phyloP scores from a whole-genome alignment of 2,888 invertebrate genomes.

The Clistopyga incitator region DNA sequence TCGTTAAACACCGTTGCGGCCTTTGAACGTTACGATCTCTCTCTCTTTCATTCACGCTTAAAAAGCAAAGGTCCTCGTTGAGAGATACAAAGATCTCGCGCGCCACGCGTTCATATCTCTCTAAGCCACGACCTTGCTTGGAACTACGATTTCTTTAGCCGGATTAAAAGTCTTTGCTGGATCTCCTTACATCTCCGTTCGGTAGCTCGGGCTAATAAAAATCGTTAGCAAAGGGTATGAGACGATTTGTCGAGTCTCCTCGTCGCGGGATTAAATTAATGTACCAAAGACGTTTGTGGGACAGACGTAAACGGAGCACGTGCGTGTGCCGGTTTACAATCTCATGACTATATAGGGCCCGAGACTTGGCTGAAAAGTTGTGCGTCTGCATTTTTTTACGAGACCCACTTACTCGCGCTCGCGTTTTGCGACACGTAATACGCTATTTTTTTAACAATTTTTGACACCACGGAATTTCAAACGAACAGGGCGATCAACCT shows the following conservation, averaged over 20 bases:
- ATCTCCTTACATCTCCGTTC: constrained; percentile 47
- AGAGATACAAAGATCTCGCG: constrained; percentile 42
- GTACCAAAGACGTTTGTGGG: constrained; percentile 27
- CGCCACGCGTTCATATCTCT: constrained; percentile 55
- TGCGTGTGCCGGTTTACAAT: constrained; percentile 58
- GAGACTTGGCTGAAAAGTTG: constrained; percentile 43
- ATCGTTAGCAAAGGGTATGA: neutral
- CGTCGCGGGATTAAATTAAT: neutral
- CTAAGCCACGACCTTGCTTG: constrained; percentile 58
- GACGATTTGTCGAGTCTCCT: constrained; percentile 8
- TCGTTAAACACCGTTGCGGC: neutral
- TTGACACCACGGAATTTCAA: no score
- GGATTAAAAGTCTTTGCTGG: constrained; percentile 38
- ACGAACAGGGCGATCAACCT: no score
- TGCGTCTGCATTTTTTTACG: constrained; percentile 38
- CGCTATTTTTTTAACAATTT: no score
- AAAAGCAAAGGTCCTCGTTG: constrained; percentile 5
- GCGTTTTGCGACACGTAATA: neutral
- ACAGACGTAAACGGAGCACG: constrained; percentile 27
- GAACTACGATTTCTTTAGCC: constrained; percentile 59
- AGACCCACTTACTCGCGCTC: constrained; percentile 47
- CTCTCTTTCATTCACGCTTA: neutral
- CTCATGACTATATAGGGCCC: constrained; percentile 51
- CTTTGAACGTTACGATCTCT: neutral
- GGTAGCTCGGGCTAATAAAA: neutral